Conservation (phyloP, 2,888 invertebrate species). For the Xestoiulus laeticollis region DNA sequence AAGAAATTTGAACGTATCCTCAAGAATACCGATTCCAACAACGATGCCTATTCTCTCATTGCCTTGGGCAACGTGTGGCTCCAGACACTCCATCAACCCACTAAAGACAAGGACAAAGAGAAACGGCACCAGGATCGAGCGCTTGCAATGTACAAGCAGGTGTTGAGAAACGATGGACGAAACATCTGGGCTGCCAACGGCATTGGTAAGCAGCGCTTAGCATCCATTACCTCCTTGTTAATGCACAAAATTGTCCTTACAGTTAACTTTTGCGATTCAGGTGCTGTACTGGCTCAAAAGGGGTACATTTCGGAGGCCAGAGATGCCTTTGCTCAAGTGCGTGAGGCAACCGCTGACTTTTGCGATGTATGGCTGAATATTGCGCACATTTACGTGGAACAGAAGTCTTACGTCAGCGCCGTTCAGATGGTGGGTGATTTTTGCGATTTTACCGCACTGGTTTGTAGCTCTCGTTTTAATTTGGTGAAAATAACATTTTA, state of each 20-base stretch:
- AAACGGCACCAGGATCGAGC: conserved; percentile 96
- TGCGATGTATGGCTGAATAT: conserved; percentile 99
- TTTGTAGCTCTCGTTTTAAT: no score
- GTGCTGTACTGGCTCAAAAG: conserved; percentile 91
- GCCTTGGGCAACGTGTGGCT: conserved; percentile 99
- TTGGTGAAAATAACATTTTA: no score
- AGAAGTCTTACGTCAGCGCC: conserved; percentile 95
- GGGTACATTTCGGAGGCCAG: conserved; percentile 92
- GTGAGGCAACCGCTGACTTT: conserved; percentile 99
- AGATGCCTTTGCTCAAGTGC: conserved; percentile 98
- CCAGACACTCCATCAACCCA: conserved; percentile 93
- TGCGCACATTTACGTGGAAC: conserved; percentile 98
- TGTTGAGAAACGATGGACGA: conserved; percentile 86
- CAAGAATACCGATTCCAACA: conserved; percentile 83
- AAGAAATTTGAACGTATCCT: conserved; percentile 98
- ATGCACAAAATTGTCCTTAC: no score
- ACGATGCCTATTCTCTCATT: conserved; percentile 94
- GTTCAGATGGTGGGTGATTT: conserved; percentile 83
- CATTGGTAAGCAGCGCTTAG: conserved; percentile 79
- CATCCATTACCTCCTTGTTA: no score
- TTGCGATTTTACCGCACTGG: no score
- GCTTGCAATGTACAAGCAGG: conserved; percentile 90
- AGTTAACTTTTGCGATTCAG: conserved; percentile 60
- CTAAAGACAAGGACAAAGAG: conserved; percentile 93
- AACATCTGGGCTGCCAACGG: conserved; percentile 99